Percentiles rank a stretch among this genome's conserved stretches.
Conservation (phyloP, 2,888 invertebrate species). For the Macropis europaea region DNA sequence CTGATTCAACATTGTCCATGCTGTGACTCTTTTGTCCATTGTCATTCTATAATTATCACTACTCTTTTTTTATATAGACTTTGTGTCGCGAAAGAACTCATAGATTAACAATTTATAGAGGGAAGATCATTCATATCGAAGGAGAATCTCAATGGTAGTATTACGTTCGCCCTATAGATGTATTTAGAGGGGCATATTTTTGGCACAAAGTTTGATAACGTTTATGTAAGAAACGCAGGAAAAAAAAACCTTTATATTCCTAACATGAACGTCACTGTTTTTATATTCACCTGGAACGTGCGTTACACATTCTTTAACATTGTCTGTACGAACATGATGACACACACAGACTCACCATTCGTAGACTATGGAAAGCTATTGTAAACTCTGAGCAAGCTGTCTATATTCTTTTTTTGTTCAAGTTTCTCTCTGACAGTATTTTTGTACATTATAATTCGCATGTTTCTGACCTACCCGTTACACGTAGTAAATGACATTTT, state of each 20-base stretch:
- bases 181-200: constrained; percentile 65
- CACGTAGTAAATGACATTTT: background rate
- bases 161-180: constrained; percentile 43
- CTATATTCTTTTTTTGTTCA: constrained; percentile 28
- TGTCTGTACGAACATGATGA: constrained; percentile 11
- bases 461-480: constrained; percentile 6
- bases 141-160: constrained; percentile 11
- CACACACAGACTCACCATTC: constrained; percentile 1
- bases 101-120: constrained; percentile 1
- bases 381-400: constrained; percentile 76
- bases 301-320: constrained; percentile 20
- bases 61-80: no score
- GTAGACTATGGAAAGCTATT: constrained; percentile 52
- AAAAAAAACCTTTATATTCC: constrained; percentile 29
- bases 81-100: constrained; percentile 9
- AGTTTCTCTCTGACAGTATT: constrained; percentile 17
- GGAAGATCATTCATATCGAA: constrained; percentile 14
- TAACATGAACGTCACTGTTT: constrained; percentile 40
- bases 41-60: no score
- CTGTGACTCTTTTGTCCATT: no score
- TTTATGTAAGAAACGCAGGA: constrained; percentile 28
- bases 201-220: constrained; percentile 64
- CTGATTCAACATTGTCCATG: no score
- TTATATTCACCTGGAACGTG: constrained; percentile 38
- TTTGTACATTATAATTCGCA: constrained; percentile 22